Base-by-base conservation (phyloP, 2,888 invertebrate genomes). In the Phasia obesa region DNA sequence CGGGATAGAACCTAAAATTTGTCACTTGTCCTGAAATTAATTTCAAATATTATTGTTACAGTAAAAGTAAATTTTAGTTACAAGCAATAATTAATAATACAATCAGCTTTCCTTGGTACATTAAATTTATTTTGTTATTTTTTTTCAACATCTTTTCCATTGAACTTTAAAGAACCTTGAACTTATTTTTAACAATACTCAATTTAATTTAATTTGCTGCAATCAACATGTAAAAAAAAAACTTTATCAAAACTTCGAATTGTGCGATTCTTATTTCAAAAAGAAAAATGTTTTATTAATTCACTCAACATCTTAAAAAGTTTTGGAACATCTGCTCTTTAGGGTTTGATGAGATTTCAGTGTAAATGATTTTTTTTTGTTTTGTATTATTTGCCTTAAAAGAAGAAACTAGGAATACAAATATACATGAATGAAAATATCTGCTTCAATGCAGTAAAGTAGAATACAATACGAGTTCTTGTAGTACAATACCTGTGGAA, bases 261-360 rank as follows among this genome's bases (percentile, higher is more conserved):
- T 42, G 4, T n/a, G 38, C 15, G 35, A 35, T 11, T 35, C 9
- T 35, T 11, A 35, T 35, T 35, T 35, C 1, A 35, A 31, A 31
- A 35, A 35, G 11, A 7, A 9, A 31, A 35, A 35, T 42, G 13
- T 13, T 42, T 2, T 13, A 4, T 1, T 42, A 4, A 15, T 2
- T 13, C 15, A 15, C 4, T n/a, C 4, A 38, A 15, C 4, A 13
- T 9, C 6, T 59, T 17, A 17, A 31, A 73, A 42, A 73, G 27
- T 60, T 73, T 73, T 6, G 19, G 60, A 73, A 51, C 27, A 38
- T 15, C 60, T 73, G 71, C 9, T 15, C 6, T 21, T 25, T 49
- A 17, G 7, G 13, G 42, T 53, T 51, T 51, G 51, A 73, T 73
- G 23, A 19, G 49, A 49, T 49, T 60, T 49, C 44, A 47, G 3